Conservation (phyloP, 2,113 vertebrate species). For the Ia io region DNA sequence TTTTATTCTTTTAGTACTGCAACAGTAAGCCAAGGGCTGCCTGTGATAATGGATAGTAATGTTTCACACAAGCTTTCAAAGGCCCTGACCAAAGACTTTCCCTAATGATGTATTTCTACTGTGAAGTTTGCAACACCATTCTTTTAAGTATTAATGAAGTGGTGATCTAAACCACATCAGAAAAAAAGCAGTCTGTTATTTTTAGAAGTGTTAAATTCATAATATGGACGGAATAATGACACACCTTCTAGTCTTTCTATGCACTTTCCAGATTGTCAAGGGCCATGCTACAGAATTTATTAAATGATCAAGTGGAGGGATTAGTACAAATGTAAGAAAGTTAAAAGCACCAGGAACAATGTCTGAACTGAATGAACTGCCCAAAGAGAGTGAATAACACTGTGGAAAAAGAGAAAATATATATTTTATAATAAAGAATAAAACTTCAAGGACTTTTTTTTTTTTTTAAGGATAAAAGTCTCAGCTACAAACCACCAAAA, state of each 20-base stretch:
- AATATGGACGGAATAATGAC: not conserved
- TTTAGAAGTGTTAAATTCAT: conserved; percentile 40
- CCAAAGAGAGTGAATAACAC: not conserved
- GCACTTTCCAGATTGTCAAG: not conserved
- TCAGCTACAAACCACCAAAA: conserved; percentile 33
- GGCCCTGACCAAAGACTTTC: not conserved
- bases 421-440: not conserved
- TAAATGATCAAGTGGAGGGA: not conserved
- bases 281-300: not conserved
- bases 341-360: conserved; percentile 13
- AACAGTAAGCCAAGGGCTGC: not conserved
- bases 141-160: conserved; percentile 9
- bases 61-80: not conserved
- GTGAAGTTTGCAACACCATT: not conserved
- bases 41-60: not conserved
- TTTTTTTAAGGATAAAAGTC: not conserved
- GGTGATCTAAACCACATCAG: not conserved
- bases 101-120: not conserved
- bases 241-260: not conserved
- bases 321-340: not conserved
- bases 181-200: not conserved
- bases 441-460: not conserved
- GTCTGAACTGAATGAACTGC: not conserved
- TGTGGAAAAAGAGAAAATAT: not conserved
- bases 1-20: not conserved